Base-by-base conservation (phyloP, 2,113 vertebrate genomes). In the Octodon degus region DNA sequence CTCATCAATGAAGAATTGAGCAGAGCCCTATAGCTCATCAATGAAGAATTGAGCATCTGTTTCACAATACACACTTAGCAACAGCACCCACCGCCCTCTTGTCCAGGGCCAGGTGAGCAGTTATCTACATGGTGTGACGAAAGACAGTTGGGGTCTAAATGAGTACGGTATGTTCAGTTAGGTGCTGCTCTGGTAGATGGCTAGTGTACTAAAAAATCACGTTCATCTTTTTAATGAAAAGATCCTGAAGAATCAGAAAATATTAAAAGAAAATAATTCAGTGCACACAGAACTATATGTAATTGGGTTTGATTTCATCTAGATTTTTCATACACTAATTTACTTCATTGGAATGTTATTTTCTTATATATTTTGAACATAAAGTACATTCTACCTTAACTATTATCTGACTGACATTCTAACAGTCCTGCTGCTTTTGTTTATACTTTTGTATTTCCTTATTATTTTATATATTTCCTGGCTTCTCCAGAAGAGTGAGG, bases 181-280 rank as follows among this genome's bases (percentile, higher is more conserved):
- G 27, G 20, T 85, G 7, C 50, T 68, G 55, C 40, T 30, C 24
- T 84, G 40, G 22, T 24, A 34, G 37, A 11, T 50, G 25, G 12
- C 76, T 92, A 40, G 19, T 83, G 4, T 37, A 58, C 34, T 87
- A 37, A 19, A 92, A 58, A 17, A 14, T 47, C 11, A 4, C 13
- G 40, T 32, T 74, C 40, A 60, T 19, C 30, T 88, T 88, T 92
- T 92, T 82, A 72, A 90, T 81, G n/a, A 90, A 95, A 92, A 67
- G 11, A 58, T 30, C 30, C 37, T 77, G 58, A 93, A 30, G 37
- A 50, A 17, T 17, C 55, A 88, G 65, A 67, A 7, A 90, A 68
- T 87, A 76, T 67, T 87, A 50, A 79, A 92, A 53, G 12, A 58
- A 3, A 34, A 80, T 37, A 60, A 76, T 22, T 81, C 17, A 89